Percentiles rank a stretch among this genome's conserved stretches.
These are phyloP conservation scores for Amniataba percoides DNA, from an alignment of 2,797 vertebrate species.

Conservation along the genomic window DNA sequence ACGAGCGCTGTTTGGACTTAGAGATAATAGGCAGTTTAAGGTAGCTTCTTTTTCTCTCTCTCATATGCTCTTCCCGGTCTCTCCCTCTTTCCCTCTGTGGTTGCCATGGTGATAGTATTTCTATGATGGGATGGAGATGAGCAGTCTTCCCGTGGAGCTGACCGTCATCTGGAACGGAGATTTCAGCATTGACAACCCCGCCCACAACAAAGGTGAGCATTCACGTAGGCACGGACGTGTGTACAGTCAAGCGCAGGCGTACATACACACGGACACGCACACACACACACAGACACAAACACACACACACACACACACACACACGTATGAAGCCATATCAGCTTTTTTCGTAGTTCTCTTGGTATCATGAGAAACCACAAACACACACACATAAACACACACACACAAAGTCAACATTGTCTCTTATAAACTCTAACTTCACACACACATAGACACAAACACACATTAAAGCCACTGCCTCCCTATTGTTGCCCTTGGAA, in stretches of 20 bases:
- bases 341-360: neutral
- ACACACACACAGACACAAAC: neutral
- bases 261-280: neutral
- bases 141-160: conserved; percentile 95
- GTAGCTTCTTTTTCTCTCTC: conserved; percentile 35
- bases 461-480: conserved; percentile 61
- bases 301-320: neutral
- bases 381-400: neutral
- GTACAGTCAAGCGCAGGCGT: neutral
- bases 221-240: neutral
- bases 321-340: conserved; percentile 11
- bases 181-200: conserved; percentile 99
- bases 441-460: conserved; percentile 39
- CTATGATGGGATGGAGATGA: conserved; percentile 98
- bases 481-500: conserved; percentile 86
- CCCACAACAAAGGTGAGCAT: conserved; percentile 94
- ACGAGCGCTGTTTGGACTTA: conserved; percentile 36
- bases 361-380: conserved; percentile 10
- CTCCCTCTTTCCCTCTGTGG: conserved; percentile 57
- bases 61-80: conserved; percentile 27
- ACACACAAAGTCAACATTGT: conserved; percentile 11
- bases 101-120: conserved; percentile 90
- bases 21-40: conserved; percentile 64
- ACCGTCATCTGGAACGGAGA: conserved; percentile 98
- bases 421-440: conserved; percentile 51